These are phyloP conservation scores for Lamellibrachia satsuma DNA, from an alignment of 2,888 invertebrate species.

Conservation along the genomic window DNA sequence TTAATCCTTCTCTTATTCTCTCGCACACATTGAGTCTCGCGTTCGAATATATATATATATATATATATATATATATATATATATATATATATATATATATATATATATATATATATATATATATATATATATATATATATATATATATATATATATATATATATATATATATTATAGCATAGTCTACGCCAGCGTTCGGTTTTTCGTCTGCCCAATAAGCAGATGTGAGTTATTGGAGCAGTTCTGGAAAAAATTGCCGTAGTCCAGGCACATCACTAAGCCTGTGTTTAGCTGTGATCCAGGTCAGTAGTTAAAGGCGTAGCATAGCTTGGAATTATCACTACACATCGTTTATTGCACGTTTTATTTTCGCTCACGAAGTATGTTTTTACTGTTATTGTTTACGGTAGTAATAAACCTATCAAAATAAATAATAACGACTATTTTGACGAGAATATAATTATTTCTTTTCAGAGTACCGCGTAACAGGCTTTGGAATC, in stretches of 20 bases:
- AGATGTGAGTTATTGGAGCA: background rate
- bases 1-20: background rate
- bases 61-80: background rate
- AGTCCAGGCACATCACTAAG: background rate
- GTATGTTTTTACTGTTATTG: background rate
- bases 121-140: background rate
- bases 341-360: background rate
- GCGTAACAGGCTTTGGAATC: background rate
- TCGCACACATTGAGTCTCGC: background rate
- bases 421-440: background rate
- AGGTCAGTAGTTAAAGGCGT: background rate
- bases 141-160: background rate
- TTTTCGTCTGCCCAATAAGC: background rate
- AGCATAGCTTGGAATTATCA: background rate
- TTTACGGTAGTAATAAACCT: background rate
- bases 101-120: background rate
- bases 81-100: background rate
- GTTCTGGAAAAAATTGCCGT: background rate
- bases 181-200: background rate
- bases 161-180: background rate
- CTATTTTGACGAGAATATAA: background rate
- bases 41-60: background rate
- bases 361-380: background rate
- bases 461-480: background rate
- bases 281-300: too few relatives aligned